Conservation (phyloP, 1,140 invertebrate genomes). For the Teleopsis dalmanni region DNA sequence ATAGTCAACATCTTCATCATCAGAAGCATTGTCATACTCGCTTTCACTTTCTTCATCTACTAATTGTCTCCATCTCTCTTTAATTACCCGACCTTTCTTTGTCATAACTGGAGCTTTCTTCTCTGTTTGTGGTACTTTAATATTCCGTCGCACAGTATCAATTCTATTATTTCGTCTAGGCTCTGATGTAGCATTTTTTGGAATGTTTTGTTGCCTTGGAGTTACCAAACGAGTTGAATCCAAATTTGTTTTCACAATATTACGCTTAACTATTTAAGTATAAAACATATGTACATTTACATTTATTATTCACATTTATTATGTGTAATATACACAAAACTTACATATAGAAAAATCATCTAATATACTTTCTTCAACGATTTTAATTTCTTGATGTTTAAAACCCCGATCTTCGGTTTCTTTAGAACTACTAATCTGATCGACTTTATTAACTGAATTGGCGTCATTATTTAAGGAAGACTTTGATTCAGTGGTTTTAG, state of each 20-base stretch:
- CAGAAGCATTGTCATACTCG: slow-evolving; percentile 10
- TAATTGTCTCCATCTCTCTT: slow-evolving; percentile 26
- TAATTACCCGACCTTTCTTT: slow-evolving; percentile 8
- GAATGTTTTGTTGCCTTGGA: neutral
- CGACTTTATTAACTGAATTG: neutral
- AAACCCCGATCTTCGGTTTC: neutral
- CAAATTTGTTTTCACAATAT: slow-evolving; percentile 22
- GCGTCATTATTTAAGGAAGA: neutral
- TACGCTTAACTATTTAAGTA: slow-evolving; percentile 20
- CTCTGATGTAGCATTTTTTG: neutral
- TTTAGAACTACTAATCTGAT: neutral
- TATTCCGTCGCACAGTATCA: neutral
- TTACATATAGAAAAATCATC: slow-evolving; percentile 34
- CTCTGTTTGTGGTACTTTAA: slow-evolving; percentile 11
- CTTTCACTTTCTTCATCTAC: slow-evolving; percentile 14
- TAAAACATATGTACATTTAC: neutral
- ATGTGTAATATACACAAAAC: slow-evolving; percentile 3
- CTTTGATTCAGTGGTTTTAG: slow-evolving; percentile 3
- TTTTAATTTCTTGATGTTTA: neutral
- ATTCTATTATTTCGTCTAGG: neutral
- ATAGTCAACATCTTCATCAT: slow-evolving; percentile 10
- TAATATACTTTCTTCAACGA: slow-evolving; percentile 23
- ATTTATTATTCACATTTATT: slow-evolving; percentile 1
- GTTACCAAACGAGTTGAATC: slow-evolving; percentile 28
- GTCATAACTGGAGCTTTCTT: slow-evolving; percentile 14